These are phyloP conservation scores for Cyprinella venusta DNA, from an alignment of 2,797 vertebrate genomes.

Conservation along the genomic window DNA sequence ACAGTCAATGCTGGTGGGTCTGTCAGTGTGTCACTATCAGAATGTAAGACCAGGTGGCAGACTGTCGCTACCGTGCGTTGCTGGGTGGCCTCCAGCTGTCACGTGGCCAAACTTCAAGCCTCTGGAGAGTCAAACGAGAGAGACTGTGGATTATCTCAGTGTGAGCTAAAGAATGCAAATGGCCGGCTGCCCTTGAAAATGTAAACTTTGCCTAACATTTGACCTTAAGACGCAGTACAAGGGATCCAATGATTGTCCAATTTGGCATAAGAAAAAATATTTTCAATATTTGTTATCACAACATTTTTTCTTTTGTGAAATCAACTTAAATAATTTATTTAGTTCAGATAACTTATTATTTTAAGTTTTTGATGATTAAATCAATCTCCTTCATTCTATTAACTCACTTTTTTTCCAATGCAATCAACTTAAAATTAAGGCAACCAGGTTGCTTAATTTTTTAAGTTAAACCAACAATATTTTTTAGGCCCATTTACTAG, in stretches of 20 bases:
- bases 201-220: conserved; percentile 36
- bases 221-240: conserved; percentile 14
- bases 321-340: too few relatives aligned
- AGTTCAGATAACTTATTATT: too few relatives aligned
- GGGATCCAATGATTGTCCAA: not conserved
- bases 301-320: too few relatives aligned
- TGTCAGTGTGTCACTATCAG: conserved; percentile 30
- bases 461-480: too few relatives aligned
- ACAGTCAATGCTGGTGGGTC: conserved; percentile 42
- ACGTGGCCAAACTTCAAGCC: conserved; percentile 9
- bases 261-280: not conserved
- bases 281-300: too few relatives aligned
- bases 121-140: conserved; percentile 1
- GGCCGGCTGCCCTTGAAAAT: conserved; percentile 9
- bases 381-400: too few relatives aligned
- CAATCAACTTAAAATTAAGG: too few relatives aligned
- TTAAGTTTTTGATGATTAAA: too few relatives aligned
- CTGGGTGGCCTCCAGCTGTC: conserved; percentile 23
- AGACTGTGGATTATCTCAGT: conserved; percentile 50
- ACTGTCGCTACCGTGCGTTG: not conserved
- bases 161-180: conserved; percentile 31
- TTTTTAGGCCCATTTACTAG: not conserved
- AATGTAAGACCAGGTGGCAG: conserved; percentile 36
- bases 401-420: too few relatives aligned
- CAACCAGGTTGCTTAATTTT: too few relatives aligned